Evolutionary conservation across 1,140 invertebrate species (phyloP), one percentile per base, ranked within the genome.

Genomic region (Diorhabda sublineata): DNA sequence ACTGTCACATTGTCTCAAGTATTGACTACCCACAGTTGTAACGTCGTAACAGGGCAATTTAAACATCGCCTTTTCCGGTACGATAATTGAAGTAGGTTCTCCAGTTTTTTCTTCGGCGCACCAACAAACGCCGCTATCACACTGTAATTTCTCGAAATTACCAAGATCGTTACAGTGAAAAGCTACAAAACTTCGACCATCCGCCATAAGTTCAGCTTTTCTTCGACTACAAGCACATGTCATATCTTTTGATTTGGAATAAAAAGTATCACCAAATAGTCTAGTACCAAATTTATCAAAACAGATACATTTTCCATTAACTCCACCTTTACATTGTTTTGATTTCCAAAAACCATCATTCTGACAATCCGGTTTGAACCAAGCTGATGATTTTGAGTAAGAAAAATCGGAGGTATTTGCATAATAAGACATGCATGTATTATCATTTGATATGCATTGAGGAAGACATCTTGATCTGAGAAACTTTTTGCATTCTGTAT

Each of bases 81-180:
- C 81, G 0, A 85, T 80, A 3, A 77, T 67, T 0, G 83, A 77
- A 8, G 79, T 82, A 0, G 85, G 79, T 47, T 83, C 81, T 3
- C 86, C 87, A 5, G 84, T 87, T 72, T 74, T 80, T 2, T 82
- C 75, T 47, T 87, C 79, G 2, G 82, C 84, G 75, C 87, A 89
- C 86, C 86, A 89, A 75, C 87, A 89, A 63, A 87, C 77, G 2
- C 83, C 86, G 11, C 82, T 78, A 75, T 87, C 84, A 70, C 87
- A 89, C 76, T 89, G 87, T 44, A 89, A 73, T 4, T 77, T 77
- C 71, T 88, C 87, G 72, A 85, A 89, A 79, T 88, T 86, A 5
- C 87, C 87, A 70, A 81, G 81, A 5, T 76, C 60, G 11, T 84
- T 81, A 74, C 87, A 89, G 74, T 88, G 87, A 4, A 88, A 78